These are phyloP conservation scores for Zaprionus africanus DNA, from an alignment of 1,140 invertebrate genomes.

Conservation along the genomic window DNA sequence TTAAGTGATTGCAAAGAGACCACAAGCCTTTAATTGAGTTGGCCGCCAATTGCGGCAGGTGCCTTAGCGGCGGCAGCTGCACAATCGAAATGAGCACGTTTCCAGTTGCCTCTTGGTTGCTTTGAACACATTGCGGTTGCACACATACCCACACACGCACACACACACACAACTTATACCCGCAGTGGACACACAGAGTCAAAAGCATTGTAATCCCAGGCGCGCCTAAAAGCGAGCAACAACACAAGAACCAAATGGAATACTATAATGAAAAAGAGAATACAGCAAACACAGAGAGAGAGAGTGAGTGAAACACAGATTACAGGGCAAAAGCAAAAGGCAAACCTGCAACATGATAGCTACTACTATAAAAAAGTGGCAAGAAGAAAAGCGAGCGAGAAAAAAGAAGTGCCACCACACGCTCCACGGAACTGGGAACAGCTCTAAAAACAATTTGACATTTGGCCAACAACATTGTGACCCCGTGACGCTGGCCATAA, in stretches of 20 bases:
- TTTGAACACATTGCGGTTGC: constrained; percentile 67
- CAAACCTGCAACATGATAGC: constrained; percentile 64
- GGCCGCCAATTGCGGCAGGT: constrained; percentile 31
- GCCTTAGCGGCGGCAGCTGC: constrained; percentile 26
- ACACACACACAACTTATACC: not conserved
- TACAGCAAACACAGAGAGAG: not conserved
- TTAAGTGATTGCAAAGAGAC: constrained; percentile 45
- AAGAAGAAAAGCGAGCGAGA: constrained; percentile 39
- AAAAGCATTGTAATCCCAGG: constrained; percentile 61
- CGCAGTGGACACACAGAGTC: not conserved
- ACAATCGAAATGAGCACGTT: constrained; percentile 56
- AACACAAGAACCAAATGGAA: constrained; percentile 14
- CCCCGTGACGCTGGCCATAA: constrained; percentile 60
- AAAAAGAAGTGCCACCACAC: not conserved
- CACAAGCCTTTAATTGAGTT: constrained; percentile 73
- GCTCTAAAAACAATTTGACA: constrained; percentile 82
- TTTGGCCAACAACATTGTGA: constrained; percentile 70
- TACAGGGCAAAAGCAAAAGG: constrained; percentile 48
- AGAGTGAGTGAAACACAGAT: constrained; percentile 42
- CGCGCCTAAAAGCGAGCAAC: constrained; percentile 61
- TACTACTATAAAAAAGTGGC: constrained; percentile 65
- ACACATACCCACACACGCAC: constrained; percentile 40
- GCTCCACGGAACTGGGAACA: constrained; percentile 19
- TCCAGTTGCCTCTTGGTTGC: constrained; percentile 55
- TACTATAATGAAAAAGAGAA: constrained; percentile 7